Percentiles rank a stretch among this genome's conserved stretches.
phyloP scores from a whole-genome alignment of 2,113 vertebrate species.

The Osmerus eperlanus region DNA sequence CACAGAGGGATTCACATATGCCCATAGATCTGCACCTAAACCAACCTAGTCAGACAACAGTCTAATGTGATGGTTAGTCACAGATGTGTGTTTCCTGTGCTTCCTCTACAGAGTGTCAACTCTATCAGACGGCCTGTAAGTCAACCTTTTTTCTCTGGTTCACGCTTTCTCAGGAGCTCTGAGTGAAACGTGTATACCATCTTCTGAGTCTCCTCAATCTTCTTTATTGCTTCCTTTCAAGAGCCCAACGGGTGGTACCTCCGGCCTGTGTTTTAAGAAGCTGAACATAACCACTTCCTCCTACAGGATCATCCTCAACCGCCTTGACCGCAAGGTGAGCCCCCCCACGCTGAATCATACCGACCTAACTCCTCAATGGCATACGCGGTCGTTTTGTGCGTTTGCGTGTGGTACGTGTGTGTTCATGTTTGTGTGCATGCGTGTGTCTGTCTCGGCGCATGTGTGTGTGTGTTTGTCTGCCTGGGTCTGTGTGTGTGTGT shows the following conservation, averaged over 20 bases:
- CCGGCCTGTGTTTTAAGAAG: conserved; percentile 93
- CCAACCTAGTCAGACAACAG: too few relatives aligned
- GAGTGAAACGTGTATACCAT: not conserved
- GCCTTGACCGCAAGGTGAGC: conserved; percentile 84
- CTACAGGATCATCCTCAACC: conserved; percentile 82
- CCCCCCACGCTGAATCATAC: not conserved
- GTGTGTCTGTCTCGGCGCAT: not conserved
- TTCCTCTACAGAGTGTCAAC: conserved; percentile 85
- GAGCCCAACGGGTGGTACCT: conserved; percentile 82
- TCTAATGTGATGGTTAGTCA: not conserved
- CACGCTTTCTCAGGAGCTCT: not conserved
- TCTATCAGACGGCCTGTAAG: conserved; percentile 88
- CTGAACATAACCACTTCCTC: conserved; percentile 85
- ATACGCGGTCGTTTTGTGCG: too few relatives aligned
- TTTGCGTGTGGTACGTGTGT: not conserved
- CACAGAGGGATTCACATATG: too few relatives aligned
- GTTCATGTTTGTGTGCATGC: not conserved
- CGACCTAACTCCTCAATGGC: too few relatives aligned
- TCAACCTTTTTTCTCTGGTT: conserved; percentile 50
- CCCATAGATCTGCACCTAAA: too few relatives aligned
- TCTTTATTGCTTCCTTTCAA: conserved; percentile 43
- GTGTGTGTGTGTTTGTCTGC: not conserved
- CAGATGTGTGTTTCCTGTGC: conserved; percentile 25
- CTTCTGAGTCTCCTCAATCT: not conserved
- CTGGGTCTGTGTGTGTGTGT: not conserved